A percentile compares a stretch with the other conserved stretches of the same genome.
Evolutionary conservation across 1,140 invertebrate species (phyloP).

Genomic region (Drosophila auraria): DNA sequence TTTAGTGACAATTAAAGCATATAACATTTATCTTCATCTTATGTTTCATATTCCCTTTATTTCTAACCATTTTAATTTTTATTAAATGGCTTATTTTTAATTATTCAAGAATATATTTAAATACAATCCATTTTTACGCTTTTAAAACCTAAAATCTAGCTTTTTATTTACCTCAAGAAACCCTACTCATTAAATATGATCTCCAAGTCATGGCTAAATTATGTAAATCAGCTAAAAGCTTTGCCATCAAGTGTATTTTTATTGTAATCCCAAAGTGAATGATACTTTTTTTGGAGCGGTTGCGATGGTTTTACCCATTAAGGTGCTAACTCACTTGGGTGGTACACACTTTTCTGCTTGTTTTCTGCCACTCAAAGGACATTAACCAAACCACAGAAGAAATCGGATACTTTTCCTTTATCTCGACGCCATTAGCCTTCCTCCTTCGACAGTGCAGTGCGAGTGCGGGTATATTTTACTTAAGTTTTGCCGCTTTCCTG

Average conservation of each 20-base stretch:
- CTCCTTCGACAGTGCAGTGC: slow-evolving; percentile 24
- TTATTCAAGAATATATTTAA: background rate
- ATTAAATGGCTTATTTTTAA: background rate
- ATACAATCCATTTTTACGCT: background rate
- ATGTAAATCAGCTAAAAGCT: slow-evolving; percentile 14
- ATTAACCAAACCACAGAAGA: slow-evolving; percentile 28
- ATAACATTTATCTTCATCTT: background rate
- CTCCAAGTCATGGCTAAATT: background rate
- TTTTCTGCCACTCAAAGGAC: slow-evolving; percentile 15
- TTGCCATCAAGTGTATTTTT: background rate
- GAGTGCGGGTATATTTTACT: slow-evolving; percentile 40
- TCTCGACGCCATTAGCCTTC: slow-evolving; percentile 46
- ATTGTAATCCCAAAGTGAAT: background rate
- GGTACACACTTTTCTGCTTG: background rate
- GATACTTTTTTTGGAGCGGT: slow-evolving; percentile 7
- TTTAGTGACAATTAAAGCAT: background rate
- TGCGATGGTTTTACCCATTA: slow-evolving; percentile 12
- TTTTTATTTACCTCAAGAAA: background rate
- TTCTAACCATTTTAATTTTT: background rate
- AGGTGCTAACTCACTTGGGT: slow-evolving; percentile 10
- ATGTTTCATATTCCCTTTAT: background rate
- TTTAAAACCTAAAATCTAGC: background rate
- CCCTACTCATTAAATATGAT: background rate
- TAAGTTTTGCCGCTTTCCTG: slow-evolving; percentile 37
- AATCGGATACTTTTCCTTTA: slow-evolving; percentile 51